Base-by-base conservation (phyloP, 2,113 vertebrate species). In the Cebidichthys violaceus region DNA sequence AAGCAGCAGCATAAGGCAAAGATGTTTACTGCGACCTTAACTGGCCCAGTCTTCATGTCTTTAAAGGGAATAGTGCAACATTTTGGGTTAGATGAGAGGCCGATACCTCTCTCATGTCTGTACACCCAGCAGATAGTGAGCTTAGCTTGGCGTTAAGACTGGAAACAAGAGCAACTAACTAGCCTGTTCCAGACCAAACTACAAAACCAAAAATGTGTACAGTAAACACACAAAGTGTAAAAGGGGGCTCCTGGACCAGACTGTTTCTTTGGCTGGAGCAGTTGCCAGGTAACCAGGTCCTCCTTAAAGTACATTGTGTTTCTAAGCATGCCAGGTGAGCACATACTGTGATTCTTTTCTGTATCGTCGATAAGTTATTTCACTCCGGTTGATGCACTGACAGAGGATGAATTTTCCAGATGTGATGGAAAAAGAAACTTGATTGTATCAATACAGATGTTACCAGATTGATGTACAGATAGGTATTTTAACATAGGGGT, bases 1-100 rank as follows among this genome's bases (percentile, higher is more conserved):
- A 45, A 43, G 8, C 31, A 33, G 75, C 29, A 29, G 43, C 70
- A 33, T 61, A 70, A 64, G 74, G 7, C 52, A 59, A 37, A 65
- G 14, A 70, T 60, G 31, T 55, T 17, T 9, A 17, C 37, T 50
- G 60, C 7, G 17, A 15, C 24, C 6, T 6, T 5, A 3, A 52
- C 52, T 6, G 10, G 8, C n/a, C 41, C 45, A 18, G 15, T 18
- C 22, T 10, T 41, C 62, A 9, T 3, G 24, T 39, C 27, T 62
- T 35, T 18, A 45, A 24, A 79, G n/a, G 10, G 4, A 69, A 57
- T 0, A 67, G n/a, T n/a, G n/a, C n/a, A n/a, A n/a, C 6, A 64
- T 37, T 47, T 9, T 24, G 22, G 24, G 29, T 18, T 20, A 27
- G 17, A 20, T 41, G 17, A 64, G 7, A 66, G 17, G 27, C 24